Evolutionary conservation across 2,113 vertebrate species (phyloP).

Genomic region (Parotia lawesii): DNA sequence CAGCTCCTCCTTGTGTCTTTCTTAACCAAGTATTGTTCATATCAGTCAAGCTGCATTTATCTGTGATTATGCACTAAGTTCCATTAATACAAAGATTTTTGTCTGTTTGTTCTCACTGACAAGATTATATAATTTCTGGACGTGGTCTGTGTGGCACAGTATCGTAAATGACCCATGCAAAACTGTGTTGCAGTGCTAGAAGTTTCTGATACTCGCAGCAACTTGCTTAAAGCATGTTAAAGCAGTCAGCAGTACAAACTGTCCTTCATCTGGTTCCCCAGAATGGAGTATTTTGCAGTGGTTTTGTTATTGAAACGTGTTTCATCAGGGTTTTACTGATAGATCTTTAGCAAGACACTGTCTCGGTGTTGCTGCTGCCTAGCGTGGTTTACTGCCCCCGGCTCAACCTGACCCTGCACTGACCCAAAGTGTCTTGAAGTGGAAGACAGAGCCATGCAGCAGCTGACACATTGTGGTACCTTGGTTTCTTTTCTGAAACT

Average conservation of each 20-base stretch:
- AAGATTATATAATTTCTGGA: neutral
- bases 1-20: neutral
- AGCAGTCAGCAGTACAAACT: neutral
- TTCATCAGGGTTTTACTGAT: neutral
- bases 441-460: neutral
- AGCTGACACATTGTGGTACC: neutral
- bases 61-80: neutral
- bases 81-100: neutral
- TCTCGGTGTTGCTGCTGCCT: neutral
- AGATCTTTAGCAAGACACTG: neutral
- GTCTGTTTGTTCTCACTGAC: neutral
- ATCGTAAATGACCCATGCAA: neutral
- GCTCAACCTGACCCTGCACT: neutral
- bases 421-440: neutral
- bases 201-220: neutral
- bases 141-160: neutral
- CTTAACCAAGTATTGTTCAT: neutral
- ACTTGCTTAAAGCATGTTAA: neutral
- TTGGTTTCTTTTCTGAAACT: neutral
- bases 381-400: rapidly evolving
- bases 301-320: neutral
- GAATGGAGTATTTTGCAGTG: neutral
- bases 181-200: neutral
- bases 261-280: neutral
- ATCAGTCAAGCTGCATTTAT: neutral